Evolutionary conservation across 2,797 vertebrate species (phyloP).

Genomic region (Adrianichthys oophorus): DNA sequence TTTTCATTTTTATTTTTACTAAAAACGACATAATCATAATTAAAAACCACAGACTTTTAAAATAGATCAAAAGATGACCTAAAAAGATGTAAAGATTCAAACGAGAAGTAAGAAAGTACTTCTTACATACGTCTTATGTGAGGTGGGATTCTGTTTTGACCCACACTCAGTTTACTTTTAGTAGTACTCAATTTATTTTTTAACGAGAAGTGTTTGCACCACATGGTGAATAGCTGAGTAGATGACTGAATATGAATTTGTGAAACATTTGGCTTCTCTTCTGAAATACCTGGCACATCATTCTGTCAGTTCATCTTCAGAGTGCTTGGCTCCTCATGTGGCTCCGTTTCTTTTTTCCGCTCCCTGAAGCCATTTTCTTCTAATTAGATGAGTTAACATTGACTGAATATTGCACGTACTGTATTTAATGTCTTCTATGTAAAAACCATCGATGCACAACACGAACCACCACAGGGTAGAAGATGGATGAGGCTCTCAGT

Average conservation of each 20-base stretch:
- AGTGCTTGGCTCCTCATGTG: background rate
- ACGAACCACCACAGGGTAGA: background rate
- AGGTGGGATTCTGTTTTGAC: too few relatives aligned
- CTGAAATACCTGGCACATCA: background rate
- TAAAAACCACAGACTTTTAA: too few relatives aligned
- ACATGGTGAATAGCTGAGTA: background rate
- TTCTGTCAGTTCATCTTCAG: background rate
- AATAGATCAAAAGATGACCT: too few relatives aligned
- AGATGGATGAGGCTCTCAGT: slow-evolving; percentile 7
- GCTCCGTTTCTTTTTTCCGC: background rate
- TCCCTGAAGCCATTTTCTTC: too few relatives aligned
- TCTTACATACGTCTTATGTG: too few relatives aligned
- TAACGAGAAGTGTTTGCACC: too few relatives aligned
- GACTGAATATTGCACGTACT: background rate
- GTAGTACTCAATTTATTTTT: too few relatives aligned
- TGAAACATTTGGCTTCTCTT: background rate
- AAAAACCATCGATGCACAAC: background rate
- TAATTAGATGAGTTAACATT: background rate
- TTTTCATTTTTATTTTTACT: too few relatives aligned
- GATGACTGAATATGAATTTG: background rate
- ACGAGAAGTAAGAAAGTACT: too few relatives aligned
- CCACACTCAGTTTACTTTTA: too few relatives aligned
- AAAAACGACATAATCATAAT: too few relatives aligned
- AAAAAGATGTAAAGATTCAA: too few relatives aligned
- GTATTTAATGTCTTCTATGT: background rate